Evolutionary conservation across 2,113 vertebrate species (phyloP), one percentile per base, ranked within the genome.

Genomic region (Oriolus oriolus): DNA sequence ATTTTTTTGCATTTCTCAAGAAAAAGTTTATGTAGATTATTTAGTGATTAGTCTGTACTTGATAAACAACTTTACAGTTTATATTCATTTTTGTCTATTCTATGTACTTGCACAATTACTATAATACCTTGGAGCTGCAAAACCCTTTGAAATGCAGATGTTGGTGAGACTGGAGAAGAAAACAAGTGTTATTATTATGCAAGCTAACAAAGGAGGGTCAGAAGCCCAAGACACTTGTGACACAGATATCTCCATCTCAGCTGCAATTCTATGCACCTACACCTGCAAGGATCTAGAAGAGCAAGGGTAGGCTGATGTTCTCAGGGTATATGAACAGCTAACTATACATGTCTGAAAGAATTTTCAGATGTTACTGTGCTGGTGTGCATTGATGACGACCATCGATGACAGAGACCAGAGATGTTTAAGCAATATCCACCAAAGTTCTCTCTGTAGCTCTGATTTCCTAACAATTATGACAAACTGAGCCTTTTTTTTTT

Each of bases 331-430:
- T 20, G 23, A 56, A 37, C 1, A 64, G 6, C 13, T 47, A 23
- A 68, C 2, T 27, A 6, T 10, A 5, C 7, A 16, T 11, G 9
- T 13, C 7, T 11, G 31, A 83, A 21, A 33, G 16, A 27, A 37
- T 70, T 96, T 90, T 87, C 39, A 70, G 52, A 70, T 81, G 35
- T 5, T 42, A 2, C 2, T 45, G 7, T 2, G 1, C 6, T 54
- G 9, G 1, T 83, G 77, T 81, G 35, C 59, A 35, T 28, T 3
- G 4, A 3, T 42, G 41, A 35, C 60, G 20, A 30, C 24, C 35
- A 47, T 22, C 0, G 0, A 42, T 59, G 42, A 50, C 4, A 4
- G 52, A 61, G 10, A 75, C 2, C 9, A 33, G 30, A 41, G 21
- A 7, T 4, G 2, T 30, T 90, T 61, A 16, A 82, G 85, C 79